These are phyloP conservation scores for Canis aureus DNA, from an alignment of 2,113 vertebrate genomes.

Conservation along the genomic window DNA sequence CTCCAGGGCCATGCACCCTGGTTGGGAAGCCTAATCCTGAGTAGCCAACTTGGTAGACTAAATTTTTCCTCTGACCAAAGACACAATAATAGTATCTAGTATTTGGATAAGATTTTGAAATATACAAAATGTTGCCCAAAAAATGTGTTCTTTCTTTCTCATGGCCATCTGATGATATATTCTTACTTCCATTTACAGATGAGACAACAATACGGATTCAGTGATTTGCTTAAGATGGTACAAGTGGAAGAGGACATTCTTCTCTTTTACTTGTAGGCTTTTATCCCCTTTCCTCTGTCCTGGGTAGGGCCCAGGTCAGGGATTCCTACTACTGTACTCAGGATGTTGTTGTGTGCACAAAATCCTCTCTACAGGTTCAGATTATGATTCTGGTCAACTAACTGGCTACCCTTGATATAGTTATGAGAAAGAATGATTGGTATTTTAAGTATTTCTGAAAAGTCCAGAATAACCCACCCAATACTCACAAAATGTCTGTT, in stretches of 20 bases:
- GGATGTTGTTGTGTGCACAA: not conserved
- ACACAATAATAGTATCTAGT: not conserved
- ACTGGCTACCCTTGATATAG: not conserved
- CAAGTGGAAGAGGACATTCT: not conserved
- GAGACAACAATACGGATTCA: not conserved
- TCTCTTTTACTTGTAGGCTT: not conserved
- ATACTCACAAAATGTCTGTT: not conserved
- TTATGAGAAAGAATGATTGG: not conserved
- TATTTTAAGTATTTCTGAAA: not conserved
- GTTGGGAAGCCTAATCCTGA: no score
- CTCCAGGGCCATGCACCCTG: accelerated
- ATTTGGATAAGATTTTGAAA: not conserved
- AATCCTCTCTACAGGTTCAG: not conserved
- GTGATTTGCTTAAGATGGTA: not conserved
- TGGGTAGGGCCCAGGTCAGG: not conserved
- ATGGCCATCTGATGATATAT: not conserved
- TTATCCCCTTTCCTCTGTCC: not conserved
- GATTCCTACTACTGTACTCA: accelerated
- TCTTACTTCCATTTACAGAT: not conserved
- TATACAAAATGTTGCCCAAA: not conserved
- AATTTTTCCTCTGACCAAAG: not conserved
- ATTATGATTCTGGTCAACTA: not conserved
- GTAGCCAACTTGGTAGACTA: not conserved
- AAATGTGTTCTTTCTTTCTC: not conserved
- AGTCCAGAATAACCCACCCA: not conserved